Percentiles rank a stretch among this genome's conserved stretches.
Conservation (phyloP, 2,888 invertebrate genomes). For the Pherbina coryleti region DNA sequence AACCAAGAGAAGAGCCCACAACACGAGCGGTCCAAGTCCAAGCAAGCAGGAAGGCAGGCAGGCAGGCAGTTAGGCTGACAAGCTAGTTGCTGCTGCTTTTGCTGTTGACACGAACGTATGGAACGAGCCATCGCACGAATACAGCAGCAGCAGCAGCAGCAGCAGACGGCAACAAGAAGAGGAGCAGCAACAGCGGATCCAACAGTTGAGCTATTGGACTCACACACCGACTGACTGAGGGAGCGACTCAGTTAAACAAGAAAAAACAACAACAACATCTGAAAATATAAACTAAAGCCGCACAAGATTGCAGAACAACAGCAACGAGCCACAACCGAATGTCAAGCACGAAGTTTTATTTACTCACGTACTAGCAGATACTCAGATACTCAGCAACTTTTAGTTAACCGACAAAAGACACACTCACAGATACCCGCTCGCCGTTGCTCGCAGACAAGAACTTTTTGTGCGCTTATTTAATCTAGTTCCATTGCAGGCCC, state of each 20-base stretch:
- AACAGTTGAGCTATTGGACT: conserved; percentile 6
- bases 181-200: conserved; percentile 3
- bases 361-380: conserved; percentile 21
- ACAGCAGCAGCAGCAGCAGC: conserved; percentile 32
- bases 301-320: background rate
- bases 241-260: background rate
- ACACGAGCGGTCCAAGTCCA: conserved; percentile 16
- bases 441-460: background rate
- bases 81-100: conserved; percentile 13
- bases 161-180: background rate
- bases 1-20: conserved; percentile 31
- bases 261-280: conserved; percentile 21
- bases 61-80: no score
- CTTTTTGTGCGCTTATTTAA: conserved; percentile 5
- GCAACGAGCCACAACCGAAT: background rate
- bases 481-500: background rate
- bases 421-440: background rate
- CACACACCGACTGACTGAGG: background rate
- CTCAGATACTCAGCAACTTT: background rate
- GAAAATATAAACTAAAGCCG: background rate
- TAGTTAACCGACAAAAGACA: background rate
- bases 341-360: conserved; percentile 4
- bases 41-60: no score
- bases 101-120: conserved; percentile 7
- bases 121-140: conserved; percentile 11